Evolutionary conservation across 2,888 invertebrate species (phyloP).

Genomic region (Hypercompe scribonia): DNA sequence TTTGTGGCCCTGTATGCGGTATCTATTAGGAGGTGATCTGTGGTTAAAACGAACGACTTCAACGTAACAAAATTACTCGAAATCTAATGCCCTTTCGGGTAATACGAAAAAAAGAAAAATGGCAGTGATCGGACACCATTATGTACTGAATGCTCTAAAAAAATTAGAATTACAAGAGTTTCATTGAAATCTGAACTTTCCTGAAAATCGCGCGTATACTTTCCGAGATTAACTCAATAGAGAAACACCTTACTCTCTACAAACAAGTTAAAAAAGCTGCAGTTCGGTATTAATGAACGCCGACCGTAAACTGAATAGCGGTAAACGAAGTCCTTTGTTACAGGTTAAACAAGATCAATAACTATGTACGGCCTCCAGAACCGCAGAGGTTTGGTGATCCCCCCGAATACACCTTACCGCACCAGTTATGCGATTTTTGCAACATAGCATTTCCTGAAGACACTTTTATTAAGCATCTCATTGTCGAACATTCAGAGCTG

Average conservation of each 20-base stretch:
- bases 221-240: neutral
- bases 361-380: constrained; percentile 6
- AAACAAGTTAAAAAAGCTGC: neutral
- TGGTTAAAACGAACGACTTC: neutral
- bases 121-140: too few relatives aligned
- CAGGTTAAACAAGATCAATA: constrained; percentile 54
- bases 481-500: constrained; percentile 60
- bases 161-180: neutral
- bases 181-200: neutral
- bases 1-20: too few relatives aligned
- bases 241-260: neutral
- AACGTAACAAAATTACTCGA: neutral
- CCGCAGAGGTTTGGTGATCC: constrained; percentile 23
- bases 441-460: constrained; percentile 28
- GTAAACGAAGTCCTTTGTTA: constrained; percentile 52
- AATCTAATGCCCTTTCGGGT: neutral
- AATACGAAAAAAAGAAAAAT: neutral
- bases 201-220: neutral
- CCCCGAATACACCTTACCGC: constrained; percentile 16
- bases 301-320: neutral
- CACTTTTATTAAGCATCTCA: constrained; percentile 61
- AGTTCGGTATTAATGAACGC: neutral
- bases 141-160: neutral
- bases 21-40: too few relatives aligned
- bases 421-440: constrained; percentile 59